Conservation (phyloP, 2,797 vertebrate species). For the Myotis vivesi region DNA sequence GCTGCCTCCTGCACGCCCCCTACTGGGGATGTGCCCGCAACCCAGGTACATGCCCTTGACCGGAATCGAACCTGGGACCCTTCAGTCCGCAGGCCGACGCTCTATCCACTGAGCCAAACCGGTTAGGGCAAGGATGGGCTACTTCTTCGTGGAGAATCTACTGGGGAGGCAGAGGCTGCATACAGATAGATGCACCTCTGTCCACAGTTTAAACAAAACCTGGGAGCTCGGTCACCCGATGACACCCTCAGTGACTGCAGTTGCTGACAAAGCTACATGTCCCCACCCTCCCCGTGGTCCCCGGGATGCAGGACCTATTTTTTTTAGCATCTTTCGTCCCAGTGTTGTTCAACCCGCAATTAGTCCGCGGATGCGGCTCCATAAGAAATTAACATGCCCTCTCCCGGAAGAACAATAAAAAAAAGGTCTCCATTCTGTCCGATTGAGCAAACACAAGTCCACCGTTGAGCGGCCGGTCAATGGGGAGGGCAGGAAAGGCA, state of each 20-base stretch:
- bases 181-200: background rate
- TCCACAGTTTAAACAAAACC: conserved; percentile 51
- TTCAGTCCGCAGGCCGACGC: too few species aligned
- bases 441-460: conserved; percentile 95
- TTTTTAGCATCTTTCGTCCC: conserved; percentile 55
- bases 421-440: conserved; percentile 96
- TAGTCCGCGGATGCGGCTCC: conserved; percentile 11
- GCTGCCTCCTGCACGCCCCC: too few species aligned
- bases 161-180: background rate
- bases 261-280: conserved; percentile 64
- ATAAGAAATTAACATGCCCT: conserved; percentile 81
- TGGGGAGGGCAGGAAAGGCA: conserved; percentile 99
- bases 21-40: too few species aligned
- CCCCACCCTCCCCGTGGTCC: background rate
- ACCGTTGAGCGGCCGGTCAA: conserved; percentile 98
- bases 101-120: too few species aligned
- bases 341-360: conserved; percentile 61
- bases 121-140: background rate
- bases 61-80: too few species aligned
- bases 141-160: background rate
- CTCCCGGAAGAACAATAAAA: conserved; percentile 83
- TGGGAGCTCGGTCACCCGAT: conserved; percentile 56
- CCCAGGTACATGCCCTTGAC: too few species aligned
- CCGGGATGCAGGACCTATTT: background rate
- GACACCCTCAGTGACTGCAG: conserved; percentile 45